These are phyloP conservation scores for Peromyscus polionotus DNA, from an alignment of 2,113 vertebrate species.

Conservation along the genomic window DNA sequence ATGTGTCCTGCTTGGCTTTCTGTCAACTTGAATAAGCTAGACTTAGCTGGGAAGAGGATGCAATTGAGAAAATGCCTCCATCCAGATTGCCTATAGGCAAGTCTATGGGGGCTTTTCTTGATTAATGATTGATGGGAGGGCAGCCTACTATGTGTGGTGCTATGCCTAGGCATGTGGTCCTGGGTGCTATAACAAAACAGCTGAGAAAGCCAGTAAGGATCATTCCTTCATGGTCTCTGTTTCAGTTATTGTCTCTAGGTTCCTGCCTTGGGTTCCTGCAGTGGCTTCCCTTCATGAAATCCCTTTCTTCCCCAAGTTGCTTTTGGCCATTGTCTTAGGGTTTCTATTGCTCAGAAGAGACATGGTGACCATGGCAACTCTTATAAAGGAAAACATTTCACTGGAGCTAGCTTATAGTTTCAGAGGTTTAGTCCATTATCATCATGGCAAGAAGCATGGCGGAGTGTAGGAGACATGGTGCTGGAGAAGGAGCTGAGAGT, in stretches of 20 bases:
- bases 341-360: background rate
- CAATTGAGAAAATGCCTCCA: background rate
- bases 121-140: background rate
- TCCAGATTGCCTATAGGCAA: background rate
- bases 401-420: background rate
- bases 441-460: background rate
- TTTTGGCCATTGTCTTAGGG: background rate
- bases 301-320: background rate
- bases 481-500: background rate
- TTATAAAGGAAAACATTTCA: background rate
- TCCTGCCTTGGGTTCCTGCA: background rate
- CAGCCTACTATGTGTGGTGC: background rate
- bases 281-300: background rate
- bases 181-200: background rate
- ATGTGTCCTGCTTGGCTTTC: background rate
- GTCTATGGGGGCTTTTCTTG: background rate
- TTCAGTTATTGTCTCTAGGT: background rate
- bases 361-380: background rate
- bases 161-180: no score
- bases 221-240: background rate
- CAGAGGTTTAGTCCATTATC: background rate
- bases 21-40: background rate
- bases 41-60: background rate
- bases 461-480: background rate
- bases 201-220: background rate